Conservation (phyloP, 2,113 vertebrate species). For the Vulpes ferrilata region DNA sequence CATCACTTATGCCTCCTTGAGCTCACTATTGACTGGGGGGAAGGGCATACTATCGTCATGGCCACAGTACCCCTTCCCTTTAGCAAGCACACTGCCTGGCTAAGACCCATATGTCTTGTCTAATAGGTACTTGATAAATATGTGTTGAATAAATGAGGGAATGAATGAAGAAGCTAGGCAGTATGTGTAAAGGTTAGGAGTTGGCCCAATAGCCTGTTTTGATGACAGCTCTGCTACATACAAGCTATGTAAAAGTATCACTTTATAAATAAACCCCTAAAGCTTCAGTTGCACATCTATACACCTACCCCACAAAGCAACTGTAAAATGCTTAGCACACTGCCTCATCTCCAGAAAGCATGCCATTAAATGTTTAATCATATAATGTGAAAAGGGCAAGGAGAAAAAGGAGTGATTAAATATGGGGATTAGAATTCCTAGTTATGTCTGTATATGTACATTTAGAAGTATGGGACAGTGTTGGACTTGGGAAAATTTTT, state of each 20-base stretch:
- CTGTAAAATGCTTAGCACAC: background rate
- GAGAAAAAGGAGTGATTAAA: background rate
- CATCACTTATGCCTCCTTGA: background rate
- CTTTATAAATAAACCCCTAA: background rate
- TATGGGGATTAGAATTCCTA: background rate
- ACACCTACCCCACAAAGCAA: background rate
- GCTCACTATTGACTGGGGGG: background rate
- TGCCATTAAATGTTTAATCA: background rate
- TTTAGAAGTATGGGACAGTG: background rate
- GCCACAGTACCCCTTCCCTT: background rate
- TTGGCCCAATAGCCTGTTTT: background rate
- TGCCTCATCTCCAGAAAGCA: background rate
- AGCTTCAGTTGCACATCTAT: background rate
- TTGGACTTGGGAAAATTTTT: background rate
- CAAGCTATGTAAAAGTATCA: background rate
- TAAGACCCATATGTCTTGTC: background rate
- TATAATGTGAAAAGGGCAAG: background rate
- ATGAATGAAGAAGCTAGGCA: background rate
- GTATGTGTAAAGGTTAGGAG: background rate
- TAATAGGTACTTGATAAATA: background rate
- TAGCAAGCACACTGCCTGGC: background rate
- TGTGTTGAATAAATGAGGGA: background rate
- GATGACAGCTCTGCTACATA: background rate
- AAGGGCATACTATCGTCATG: background rate
- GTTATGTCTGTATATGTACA: background rate